Conservation (phyloP, 2,113 vertebrate genomes). For the Crotalus tigris region DNA sequence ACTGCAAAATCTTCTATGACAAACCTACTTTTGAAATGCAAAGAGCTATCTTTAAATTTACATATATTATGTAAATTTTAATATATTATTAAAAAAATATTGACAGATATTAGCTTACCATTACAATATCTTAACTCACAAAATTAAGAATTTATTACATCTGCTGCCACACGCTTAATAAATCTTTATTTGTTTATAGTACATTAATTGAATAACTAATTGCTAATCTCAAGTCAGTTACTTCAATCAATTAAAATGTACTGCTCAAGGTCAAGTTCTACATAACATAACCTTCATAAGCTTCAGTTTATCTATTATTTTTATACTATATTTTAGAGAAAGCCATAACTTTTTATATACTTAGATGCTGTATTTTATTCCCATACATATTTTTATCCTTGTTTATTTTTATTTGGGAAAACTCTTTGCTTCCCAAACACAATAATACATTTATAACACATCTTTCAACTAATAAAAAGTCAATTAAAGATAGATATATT, state of each 20-base stretch:
- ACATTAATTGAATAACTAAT: not conserved
- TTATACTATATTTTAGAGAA: not conserved
- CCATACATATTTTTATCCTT: not conserved
- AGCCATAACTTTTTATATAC: not conserved
- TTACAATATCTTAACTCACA: not conserved
- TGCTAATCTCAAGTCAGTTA: not conserved
- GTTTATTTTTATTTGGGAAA: not conserved
- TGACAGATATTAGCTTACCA: not conserved
- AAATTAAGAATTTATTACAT: not conserved
- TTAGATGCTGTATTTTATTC: not conserved
- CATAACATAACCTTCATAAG: not conserved
- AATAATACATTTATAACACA: not conserved
- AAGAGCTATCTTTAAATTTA: not conserved
- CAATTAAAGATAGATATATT: not conserved
- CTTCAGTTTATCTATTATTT: not conserved
- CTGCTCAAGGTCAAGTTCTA: not conserved
- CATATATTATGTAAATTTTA: not conserved
- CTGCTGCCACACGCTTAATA: not conserved
- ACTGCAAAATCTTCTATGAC: not conserved
- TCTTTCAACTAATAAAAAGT: not conserved
- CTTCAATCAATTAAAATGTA: not conserved
- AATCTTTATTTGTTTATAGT: not conserved
- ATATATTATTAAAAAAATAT: not conserved
- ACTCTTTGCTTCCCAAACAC: not conserved
- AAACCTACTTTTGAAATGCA: not conserved